Conservation (phyloP, 2,113 vertebrate species). For the Amblyornis subalaris region DNA sequence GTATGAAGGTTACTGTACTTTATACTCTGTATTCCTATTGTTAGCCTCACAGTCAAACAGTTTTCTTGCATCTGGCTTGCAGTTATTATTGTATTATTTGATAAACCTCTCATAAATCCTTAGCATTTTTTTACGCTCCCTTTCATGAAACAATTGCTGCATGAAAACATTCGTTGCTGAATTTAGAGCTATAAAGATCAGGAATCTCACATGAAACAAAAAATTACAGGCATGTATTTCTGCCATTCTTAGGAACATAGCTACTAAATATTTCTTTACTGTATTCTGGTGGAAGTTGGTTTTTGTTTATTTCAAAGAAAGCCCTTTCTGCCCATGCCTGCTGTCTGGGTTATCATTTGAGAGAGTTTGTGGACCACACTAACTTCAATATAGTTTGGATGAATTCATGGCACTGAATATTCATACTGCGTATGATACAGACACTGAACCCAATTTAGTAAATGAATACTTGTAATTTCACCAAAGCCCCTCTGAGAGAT, state of each 20-base stretch:
- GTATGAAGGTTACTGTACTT: background rate
- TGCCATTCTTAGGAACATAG: background rate
- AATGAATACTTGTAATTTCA: conserved; percentile 83
- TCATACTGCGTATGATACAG: conserved; percentile 73
- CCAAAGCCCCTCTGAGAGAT: conserved; percentile 75
- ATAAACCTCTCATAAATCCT: conserved; percentile 38
- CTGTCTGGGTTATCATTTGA: conserved; percentile 27
- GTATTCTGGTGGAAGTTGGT: background rate
- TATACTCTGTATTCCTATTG: conserved; percentile 40
- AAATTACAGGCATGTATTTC: background rate
- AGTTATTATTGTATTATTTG: conserved; percentile 21
- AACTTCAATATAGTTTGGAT: conserved; percentile 67
- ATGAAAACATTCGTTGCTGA: background rate
- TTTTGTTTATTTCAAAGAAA: background rate
- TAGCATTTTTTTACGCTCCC: conserved; percentile 29
- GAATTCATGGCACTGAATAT: conserved; percentile 73
- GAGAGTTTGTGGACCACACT: conserved; percentile 35
- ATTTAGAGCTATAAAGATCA: background rate
- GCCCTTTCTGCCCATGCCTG: background rate
- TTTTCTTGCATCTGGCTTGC: conserved; percentile 45
- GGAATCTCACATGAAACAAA: background rate
- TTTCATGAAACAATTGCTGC: background rate
- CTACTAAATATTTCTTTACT: background rate
- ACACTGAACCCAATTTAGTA: conserved; percentile 83
- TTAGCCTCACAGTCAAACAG: conserved; percentile 40